Base-by-base conservation (phyloP, 2,113 vertebrate species). In the Bucco capensis region DNA sequence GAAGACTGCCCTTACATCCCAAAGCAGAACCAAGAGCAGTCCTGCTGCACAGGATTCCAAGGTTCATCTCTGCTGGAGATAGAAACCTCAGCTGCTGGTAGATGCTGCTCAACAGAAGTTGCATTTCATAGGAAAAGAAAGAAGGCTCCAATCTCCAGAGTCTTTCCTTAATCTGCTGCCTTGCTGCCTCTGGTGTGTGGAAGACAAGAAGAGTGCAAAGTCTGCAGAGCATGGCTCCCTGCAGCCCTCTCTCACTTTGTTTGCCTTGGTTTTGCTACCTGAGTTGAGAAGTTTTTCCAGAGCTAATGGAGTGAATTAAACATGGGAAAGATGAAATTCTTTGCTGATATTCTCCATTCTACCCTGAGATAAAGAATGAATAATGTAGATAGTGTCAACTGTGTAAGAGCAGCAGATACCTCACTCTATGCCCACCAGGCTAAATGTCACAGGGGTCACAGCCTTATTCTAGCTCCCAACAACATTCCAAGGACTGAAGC, bases 391-490 rank as follows among this genome's bases (percentile, higher is more conserved):
- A 77, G 42, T 12, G 42, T 21, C 37, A 60, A 12, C 50, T 18
- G 19, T 25, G 37, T 22, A n/a, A 40, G 51, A 46, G 64, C 21
- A 83, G 53, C 2, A 1, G 38, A 19, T 70, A 25, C 33, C 28
- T 42, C 4, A 5, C 42, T 61, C 51, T 61, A 69, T 2, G 1
- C 58, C 18, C 53, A 44, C 49, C 58, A 84, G 0, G 0, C 44
- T 64, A 30, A 0, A 0, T 49, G 65, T 46, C 37, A 4, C 0
- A 15, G 50, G 42, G 19, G 8, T 49, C 27, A 30, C 72, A 58
- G 62, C 49, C 35, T 64, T 16, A 5, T 21, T 22, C 9, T 23
- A 53, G 3, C n/a, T 7, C 50, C 18, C 60, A 54, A 14, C 27
- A 76, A 5, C 66, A 28, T 10, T 38, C 37, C 74, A 23, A 49